Evolutionary conservation across 1,140 invertebrate species (phyloP).

Genomic region (Agrypnia vestita): DNA sequence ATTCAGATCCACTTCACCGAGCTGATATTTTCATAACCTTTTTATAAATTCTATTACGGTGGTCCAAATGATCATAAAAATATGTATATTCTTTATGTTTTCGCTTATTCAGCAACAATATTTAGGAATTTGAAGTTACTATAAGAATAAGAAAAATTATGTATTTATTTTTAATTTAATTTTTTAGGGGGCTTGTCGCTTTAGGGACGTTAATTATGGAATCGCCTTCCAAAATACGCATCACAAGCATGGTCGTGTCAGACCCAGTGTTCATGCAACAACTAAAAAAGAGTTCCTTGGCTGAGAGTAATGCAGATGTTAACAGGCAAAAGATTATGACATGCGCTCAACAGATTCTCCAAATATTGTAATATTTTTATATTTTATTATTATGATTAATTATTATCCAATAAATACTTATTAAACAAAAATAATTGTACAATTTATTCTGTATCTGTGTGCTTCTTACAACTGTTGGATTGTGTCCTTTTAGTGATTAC

Average conservation of each 20-base stretch:
- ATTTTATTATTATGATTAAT: neutral
- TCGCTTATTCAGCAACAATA: no score
- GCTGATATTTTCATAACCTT: no score
- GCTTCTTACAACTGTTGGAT: no score
- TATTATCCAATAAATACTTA: no score
- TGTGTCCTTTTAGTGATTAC: no score
- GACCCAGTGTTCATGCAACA: conserved; percentile 64
- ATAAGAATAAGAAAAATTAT: neutral
- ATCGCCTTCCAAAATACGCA: conserved; percentile 66
- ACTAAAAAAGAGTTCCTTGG: conserved; percentile 63
- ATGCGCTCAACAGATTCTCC: conserved; percentile 67
- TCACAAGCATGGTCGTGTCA: conserved; percentile 67
- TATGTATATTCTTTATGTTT: no score
- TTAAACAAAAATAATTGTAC: no score
- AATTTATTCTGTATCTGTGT: no score
- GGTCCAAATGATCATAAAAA: no score
- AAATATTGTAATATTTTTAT: conserved; percentile 65
- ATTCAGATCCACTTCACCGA: no score
- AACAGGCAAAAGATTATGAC: conserved; percentile 64
- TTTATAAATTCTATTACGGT: no score
- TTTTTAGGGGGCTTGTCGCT: conserved; percentile 64
- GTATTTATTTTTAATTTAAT: neutral
- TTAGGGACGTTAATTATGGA: conserved; percentile 68
- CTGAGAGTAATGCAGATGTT: conserved; percentile 54
- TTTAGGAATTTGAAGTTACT: no score